Percentiles rank a stretch among this genome's conserved stretches.
Conservation (phyloP, 2,888 invertebrate genomes). For the Eurytoma adleriae region DNA sequence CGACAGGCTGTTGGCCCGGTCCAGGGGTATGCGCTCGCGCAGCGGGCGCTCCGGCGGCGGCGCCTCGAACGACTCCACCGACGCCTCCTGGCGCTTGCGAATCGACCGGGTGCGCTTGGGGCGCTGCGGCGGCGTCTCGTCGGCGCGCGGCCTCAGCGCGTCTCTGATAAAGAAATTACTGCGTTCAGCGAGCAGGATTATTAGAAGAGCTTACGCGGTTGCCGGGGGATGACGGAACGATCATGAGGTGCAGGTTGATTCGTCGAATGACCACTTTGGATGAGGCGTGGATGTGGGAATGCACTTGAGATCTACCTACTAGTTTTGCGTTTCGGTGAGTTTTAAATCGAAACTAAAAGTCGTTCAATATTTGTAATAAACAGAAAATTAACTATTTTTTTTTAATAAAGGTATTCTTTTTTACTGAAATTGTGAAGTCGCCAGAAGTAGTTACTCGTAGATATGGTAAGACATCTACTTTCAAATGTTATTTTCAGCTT, state of each 20-base stretch:
- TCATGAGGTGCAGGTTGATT: neutral
- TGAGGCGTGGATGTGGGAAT: no score
- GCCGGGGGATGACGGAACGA: neutral
- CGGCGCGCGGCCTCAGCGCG: slow-evolving; percentile 84
- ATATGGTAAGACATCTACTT: no score
- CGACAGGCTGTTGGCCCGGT: slow-evolving; percentile 59
- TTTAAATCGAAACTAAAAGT: neutral
- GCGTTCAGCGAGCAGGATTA: neutral
- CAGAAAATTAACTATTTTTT: no score
- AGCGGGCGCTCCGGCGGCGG: slow-evolving; percentile 77
- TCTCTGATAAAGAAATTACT: slow-evolving; percentile 72
- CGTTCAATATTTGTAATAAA: neutral
- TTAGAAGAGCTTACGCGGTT: neutral
- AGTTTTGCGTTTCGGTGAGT: no score
- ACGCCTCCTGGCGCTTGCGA: slow-evolving; percentile 67
- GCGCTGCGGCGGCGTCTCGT: slow-evolving; percentile 77
- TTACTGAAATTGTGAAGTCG: no score
- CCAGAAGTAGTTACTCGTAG: no score
- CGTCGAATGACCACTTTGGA: no score
- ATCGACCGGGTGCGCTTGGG: slow-evolving; percentile 67
- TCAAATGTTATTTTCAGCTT: no score
- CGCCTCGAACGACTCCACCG: slow-evolving; percentile 64
- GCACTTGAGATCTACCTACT: no score
- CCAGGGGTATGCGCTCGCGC: slow-evolving; percentile 69
- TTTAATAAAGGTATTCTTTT: no score